phyloP scores from a whole-genome alignment of 2,797 vertebrate species.

The Antrozous pallidus region DNA sequence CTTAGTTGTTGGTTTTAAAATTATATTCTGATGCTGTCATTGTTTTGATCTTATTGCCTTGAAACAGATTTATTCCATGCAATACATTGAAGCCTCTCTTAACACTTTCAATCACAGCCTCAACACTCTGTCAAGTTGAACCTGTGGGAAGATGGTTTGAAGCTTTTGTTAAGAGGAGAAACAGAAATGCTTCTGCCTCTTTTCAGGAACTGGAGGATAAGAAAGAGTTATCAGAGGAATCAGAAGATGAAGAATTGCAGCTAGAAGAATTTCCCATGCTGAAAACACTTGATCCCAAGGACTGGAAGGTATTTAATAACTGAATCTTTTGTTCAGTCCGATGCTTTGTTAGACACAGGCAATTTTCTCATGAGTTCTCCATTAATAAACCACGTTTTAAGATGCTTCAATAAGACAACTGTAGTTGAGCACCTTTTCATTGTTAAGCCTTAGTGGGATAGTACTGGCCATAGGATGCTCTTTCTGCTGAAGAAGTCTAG shows the following conservation, averaged over 20 bases:
- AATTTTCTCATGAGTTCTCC: background rate
- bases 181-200: slow-evolving; percentile 92
- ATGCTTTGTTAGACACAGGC: background rate
- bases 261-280: slow-evolving; percentile 95
- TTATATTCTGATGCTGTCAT: background rate
- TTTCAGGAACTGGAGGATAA: slow-evolving; percentile 99
- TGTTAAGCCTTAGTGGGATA: background rate
- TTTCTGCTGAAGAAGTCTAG: background rate
- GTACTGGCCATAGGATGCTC: background rate
- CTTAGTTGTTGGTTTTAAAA: slow-evolving; percentile 36
- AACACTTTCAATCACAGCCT: slow-evolving; percentile 83
- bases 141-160: slow-evolving; percentile 99
- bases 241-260: slow-evolving; percentile 95
- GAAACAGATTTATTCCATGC: slow-evolving; percentile 55
- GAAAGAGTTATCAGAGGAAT: slow-evolving; percentile 94
- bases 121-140: slow-evolving; percentile 93
- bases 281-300: slow-evolving; percentile 98
- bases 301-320: slow-evolving; percentile 94
- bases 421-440: background rate
- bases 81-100: slow-evolving; percentile 62
- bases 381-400: background rate
- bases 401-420: background rate
- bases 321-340: background rate
- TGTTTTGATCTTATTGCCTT: slow-evolving; percentile 45
- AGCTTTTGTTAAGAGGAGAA: slow-evolving; percentile 95